Evolutionary conservation across 2,113 vertebrate species (phyloP).

Genomic region (Hippocampus barbouri): DNA sequence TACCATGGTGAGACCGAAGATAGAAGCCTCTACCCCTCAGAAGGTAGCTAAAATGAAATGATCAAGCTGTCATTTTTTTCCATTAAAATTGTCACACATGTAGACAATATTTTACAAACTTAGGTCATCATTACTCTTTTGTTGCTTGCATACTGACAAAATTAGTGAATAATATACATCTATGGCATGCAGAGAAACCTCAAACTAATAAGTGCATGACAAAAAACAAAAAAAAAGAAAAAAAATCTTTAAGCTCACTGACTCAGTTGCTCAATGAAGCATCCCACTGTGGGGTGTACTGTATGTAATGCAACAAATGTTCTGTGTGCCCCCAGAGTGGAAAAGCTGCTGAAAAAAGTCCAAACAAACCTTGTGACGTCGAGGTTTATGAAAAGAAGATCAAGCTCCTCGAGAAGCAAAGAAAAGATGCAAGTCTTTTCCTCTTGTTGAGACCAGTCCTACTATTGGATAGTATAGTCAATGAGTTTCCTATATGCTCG

Average conservation of each 20-base stretch:
- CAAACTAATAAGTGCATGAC: not conserved
- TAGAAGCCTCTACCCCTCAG: slow-evolving; percentile 70
- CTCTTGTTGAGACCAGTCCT: slow-evolving; percentile 8
- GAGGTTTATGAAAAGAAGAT: slow-evolving; percentile 88
- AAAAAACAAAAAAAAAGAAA: not conserved
- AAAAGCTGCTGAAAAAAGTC: slow-evolving; percentile 72
- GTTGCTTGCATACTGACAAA: not conserved
- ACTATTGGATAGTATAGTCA: slow-evolving; percentile 3
- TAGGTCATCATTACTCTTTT: not conserved
- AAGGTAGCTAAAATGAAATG: slow-evolving; percentile 71
- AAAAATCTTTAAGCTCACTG: too few species aligned
- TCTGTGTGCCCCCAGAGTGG: slow-evolving; percentile 57
- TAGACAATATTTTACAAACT: not conserved
- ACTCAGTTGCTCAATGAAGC: not conserved
- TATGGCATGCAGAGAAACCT: not conserved
- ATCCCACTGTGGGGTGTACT: not conserved
- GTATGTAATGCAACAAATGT: slow-evolving; percentile 28
- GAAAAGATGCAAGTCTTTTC: slow-evolving; percentile 82
- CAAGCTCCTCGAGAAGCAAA: slow-evolving; percentile 94
- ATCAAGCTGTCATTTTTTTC: not conserved
- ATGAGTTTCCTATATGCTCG: slow-evolving; percentile 42
- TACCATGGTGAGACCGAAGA: slow-evolving; percentile 62
- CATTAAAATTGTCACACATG: not conserved
- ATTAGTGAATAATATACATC: not conserved
- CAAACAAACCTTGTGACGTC: slow-evolving; percentile 66